phyloP scores from a whole-genome alignment of 2,888 invertebrate genomes.

The Steinernema hermaphroditum region DNA sequence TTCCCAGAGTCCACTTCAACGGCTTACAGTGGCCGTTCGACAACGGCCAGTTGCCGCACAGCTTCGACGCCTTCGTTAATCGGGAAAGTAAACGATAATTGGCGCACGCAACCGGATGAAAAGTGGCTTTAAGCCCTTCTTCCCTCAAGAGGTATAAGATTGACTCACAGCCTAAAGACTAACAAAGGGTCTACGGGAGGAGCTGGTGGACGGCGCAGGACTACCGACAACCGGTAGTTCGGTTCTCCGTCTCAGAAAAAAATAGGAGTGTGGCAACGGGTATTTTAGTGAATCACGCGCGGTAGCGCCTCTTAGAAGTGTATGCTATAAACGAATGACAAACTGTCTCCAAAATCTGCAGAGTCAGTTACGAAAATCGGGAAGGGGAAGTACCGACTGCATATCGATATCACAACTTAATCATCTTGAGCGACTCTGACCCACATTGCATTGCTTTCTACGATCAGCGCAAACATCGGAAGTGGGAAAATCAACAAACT shows the following conservation, averaged over 20 bases:
- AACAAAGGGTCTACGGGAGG: neutral
- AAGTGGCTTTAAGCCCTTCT: neutral
- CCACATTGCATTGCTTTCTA: neutral
- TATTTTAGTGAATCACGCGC: slow-evolving; percentile 6
- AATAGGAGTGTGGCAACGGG: slow-evolving; percentile 4
- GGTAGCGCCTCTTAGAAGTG: too few species aligned
- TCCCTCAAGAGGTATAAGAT: neutral
- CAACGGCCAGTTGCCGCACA: slow-evolving; percentile 12
- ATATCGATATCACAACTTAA: slow-evolving; percentile 25
- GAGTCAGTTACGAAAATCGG: too few species aligned
- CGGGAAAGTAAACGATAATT: slow-evolving; percentile 21
- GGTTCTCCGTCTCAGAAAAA: neutral
- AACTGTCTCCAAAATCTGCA: too few species aligned
- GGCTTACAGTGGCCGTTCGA: neutral
- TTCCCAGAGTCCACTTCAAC: neutral
- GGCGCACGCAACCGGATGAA: slow-evolving; percentile 25
- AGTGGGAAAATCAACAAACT: slow-evolving; percentile 9
- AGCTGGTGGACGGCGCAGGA: neutral
- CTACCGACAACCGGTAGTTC: slow-evolving; percentile 16
- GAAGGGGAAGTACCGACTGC: neutral
- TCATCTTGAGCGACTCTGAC: slow-evolving; percentile 12
- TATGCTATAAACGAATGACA: too few species aligned
- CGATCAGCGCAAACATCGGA: slow-evolving; percentile 18
- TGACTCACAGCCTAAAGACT: neutral
- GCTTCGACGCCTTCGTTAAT: slow-evolving; percentile 20